phyloP scores from a whole-genome alignment of 2,113 vertebrate genomes.

The Platysternon megacephalum region DNA sequence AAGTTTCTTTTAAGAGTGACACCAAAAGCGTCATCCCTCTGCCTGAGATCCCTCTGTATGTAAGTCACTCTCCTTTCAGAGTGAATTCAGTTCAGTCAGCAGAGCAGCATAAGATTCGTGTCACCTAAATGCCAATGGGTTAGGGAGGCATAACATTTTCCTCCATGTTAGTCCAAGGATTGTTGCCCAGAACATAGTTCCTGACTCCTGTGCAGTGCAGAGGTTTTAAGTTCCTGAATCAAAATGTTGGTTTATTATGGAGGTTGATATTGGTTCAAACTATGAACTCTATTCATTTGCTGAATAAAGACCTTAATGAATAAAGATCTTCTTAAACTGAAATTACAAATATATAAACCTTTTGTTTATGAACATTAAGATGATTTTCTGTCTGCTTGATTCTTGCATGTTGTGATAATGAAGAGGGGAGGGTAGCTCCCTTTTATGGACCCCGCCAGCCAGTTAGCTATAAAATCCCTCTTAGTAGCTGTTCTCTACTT shows the following conservation, averaged over 20 bases:
- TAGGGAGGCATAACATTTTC: background rate
- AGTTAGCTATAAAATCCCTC: too few relatives aligned
- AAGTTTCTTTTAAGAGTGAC: background rate
- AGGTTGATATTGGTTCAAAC: background rate
- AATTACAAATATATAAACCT: background rate
- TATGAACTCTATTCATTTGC: background rate
- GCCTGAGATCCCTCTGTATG: background rate
- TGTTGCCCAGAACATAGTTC: constrained; percentile 20
- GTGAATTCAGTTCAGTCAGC: background rate
- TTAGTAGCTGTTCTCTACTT: too few relatives aligned
- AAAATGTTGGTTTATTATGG: background rate
- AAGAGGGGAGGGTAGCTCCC: too few relatives aligned
- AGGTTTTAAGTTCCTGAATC: background rate
- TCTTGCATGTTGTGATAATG: background rate
- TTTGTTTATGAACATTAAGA: constrained; percentile 4
- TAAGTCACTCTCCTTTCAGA: background rate
- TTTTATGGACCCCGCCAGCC: too few relatives aligned
- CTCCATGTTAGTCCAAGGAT: background rate
- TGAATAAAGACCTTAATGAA: background rate
- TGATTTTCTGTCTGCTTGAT: background rate
- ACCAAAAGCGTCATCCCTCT: background rate
- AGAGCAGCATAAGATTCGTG: background rate
- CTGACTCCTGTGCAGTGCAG: background rate
- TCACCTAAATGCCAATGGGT: background rate
- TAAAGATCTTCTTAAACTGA: background rate